phyloP scores from a whole-genome alignment of 2,888 invertebrate species.

The Napeogenes sylphis region DNA sequence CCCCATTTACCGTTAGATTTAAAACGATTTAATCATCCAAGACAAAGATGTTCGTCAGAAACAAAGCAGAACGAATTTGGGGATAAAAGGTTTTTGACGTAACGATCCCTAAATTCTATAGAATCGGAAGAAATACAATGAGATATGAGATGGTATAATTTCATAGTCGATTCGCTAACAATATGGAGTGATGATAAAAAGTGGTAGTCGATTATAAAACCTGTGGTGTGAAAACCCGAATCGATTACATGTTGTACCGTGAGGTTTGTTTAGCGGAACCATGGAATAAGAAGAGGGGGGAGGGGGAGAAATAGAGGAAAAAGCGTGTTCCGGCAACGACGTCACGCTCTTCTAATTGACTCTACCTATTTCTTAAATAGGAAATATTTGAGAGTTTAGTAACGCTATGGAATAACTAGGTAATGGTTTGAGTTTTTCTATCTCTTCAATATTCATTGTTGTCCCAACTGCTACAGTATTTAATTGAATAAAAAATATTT shows the following conservation, averaged over 20 bases:
- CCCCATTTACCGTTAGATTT: slow-evolving; percentile 46
- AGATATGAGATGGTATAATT: slow-evolving; percentile 59
- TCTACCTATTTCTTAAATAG: slow-evolving; percentile 33
- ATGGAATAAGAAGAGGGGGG: slow-evolving; percentile 35
- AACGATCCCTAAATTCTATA: slow-evolving; percentile 51
- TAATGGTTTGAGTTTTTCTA: slow-evolving; percentile 30
- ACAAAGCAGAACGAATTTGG: slow-evolving; percentile 69
- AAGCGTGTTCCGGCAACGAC: slow-evolving; percentile 51
- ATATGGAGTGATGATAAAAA: slow-evolving; percentile 63
- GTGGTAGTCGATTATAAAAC: slow-evolving; percentile 66
- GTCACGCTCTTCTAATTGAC: slow-evolving; percentile 47
- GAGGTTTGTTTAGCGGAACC: slow-evolving; percentile 76
- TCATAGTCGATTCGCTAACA: slow-evolving; percentile 70
- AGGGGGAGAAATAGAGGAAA: slow-evolving; percentile 27
- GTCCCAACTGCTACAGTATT: no score
- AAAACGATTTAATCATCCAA: slow-evolving; percentile 48
- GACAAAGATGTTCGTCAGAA: slow-evolving; percentile 73
- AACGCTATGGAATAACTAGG: slow-evolving; percentile 51
- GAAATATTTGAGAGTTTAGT: slow-evolving; percentile 54
- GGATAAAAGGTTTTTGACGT: slow-evolving; percentile 61
- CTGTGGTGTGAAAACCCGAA: slow-evolving; percentile 64
- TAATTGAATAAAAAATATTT: no score
- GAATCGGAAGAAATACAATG: slow-evolving; percentile 63
- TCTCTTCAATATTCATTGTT: no score
- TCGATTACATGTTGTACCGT: slow-evolving; percentile 70